Evolutionary conservation across 2,113 vertebrate genomes (phyloP), one percentile per base, ranked within the genome.

Genomic region (Platysteira castanea): DNA sequence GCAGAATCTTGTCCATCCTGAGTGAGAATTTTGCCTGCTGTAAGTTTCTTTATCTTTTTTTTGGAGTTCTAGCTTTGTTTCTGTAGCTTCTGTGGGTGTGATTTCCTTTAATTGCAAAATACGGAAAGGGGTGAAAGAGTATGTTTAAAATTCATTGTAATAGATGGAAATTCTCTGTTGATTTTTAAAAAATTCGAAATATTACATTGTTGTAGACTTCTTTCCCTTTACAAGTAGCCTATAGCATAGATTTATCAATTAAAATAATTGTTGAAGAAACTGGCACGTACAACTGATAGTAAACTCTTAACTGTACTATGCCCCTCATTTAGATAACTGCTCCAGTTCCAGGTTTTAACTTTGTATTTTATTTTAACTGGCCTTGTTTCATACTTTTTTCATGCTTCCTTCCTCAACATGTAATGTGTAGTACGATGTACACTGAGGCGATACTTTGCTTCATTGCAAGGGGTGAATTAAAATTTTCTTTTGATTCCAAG

Each of bases 41-140:
- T 95, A 95, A 95, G 95, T 96, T 74, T 39, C 53, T 90, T 89
- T 64, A 30, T 91, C 18, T 89, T 54, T 56, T 74, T 67, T 56
- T 30, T 64, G 33, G n/a, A 71, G n/a, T 87, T 96, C 18, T 89
- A 3, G 46, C 22, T 79, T 93, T 31, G 33, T 87, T 94, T 91
- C n/a, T 73, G 23, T 96, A 53, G 54, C 57, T 95, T 87, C 41
- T 91, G 28, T 49, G 67, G 8, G 39, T 76, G 49, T 46, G 28
- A 87, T 60, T 84, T 78, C 33, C 71, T 91, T 65, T 69, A 39
- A 59, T 84, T 84, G 80, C 30, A 52, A 42, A 86, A 59, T 30
- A 52, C 11, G 53, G 69, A n/a, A 90, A 59, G 53, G 3, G 1
- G 20, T 17, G 14, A 31, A 69, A 75, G 64, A 18, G 11, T 37